These are phyloP conservation scores for Mastacembelus armatus DNA, from an alignment of 2,797 vertebrate species.

Conservation along the genomic window DNA sequence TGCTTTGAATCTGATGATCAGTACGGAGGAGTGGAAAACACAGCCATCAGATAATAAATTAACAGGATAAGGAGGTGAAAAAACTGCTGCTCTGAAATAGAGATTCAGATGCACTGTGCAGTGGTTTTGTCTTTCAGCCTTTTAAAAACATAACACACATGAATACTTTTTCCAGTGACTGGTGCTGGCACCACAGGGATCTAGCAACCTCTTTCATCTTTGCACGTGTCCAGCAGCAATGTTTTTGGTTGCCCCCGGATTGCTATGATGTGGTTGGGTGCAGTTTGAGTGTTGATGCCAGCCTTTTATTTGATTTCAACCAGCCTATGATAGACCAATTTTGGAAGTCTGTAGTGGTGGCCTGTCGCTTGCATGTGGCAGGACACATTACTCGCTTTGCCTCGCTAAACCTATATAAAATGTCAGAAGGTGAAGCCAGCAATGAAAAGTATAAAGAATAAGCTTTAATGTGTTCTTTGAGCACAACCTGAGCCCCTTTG, in stretches of 20 bases:
- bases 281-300: conserved; percentile 43
- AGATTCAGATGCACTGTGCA: conserved; percentile 44
- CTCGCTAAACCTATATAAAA: conserved; percentile 35
- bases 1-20: conserved; percentile 24
- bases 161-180: conserved; percentile 53
- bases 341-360: conserved; percentile 26
- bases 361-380: conserved; percentile 22
- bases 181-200: conserved; percentile 42
- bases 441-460: too few species aligned
- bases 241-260: conserved; percentile 20
- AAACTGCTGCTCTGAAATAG: neutral
- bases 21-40: conserved; percentile 24
- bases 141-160: conserved; percentile 45
- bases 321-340: conserved; percentile 21
- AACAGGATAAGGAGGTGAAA: conserved; percentile 27
- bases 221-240: conserved; percentile 43
- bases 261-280: conserved; percentile 45
- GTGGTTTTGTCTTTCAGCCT: conserved; percentile 47
- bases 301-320: conserved; percentile 44
- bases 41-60: conserved; percentile 17
- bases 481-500: too few species aligned
- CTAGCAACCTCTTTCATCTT: conserved; percentile 45
- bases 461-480: too few species aligned
- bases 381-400: conserved; percentile 17
- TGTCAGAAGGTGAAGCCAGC: neutral